Evolutionary conservation across 2,888 invertebrate species (phyloP).

Genomic region (Caradrina kadenii): DNA sequence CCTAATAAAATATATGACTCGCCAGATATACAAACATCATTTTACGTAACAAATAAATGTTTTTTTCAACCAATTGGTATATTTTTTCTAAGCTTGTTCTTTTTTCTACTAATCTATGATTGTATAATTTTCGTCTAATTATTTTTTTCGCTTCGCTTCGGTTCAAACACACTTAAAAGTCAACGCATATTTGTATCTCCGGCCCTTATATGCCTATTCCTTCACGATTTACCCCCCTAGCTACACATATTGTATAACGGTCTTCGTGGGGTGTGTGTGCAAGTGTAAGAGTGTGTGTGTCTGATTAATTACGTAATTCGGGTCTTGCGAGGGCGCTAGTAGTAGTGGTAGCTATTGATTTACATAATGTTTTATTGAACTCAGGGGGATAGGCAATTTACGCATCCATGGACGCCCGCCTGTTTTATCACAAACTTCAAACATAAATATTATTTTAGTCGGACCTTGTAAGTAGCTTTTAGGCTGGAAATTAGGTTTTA

Average conservation of each 20-base stretch:
- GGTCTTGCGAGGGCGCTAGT: constrained; percentile 68
- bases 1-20: no score
- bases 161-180: not conserved
- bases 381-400: constrained; percentile 61
- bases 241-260: constrained; percentile 1
- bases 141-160: not conserved
- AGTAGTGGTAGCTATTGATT: constrained; percentile 71
- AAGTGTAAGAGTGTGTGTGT: constrained; percentile 65
- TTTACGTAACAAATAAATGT: no score
- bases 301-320: constrained; percentile 76
- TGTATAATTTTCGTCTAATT: not conserved
- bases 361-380: constrained; percentile 69
- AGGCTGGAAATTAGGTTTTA: constrained; percentile 21
- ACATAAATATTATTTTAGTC: constrained; percentile 48
- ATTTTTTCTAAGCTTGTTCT: no score
- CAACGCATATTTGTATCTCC: constrained; percentile 6
- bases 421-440: constrained; percentile 53
- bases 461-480: constrained; percentile 12
- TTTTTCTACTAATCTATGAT: no score
- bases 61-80: no score
- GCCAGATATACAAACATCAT: no score
- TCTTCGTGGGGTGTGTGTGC: not conserved
- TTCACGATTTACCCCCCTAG: constrained; percentile 9
- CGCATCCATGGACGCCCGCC: constrained; percentile 45
- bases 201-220: not conserved